Evolutionary conservation across 2,113 vertebrate species (phyloP).

Genomic region (Campylorhamphus procurvoides): DNA sequence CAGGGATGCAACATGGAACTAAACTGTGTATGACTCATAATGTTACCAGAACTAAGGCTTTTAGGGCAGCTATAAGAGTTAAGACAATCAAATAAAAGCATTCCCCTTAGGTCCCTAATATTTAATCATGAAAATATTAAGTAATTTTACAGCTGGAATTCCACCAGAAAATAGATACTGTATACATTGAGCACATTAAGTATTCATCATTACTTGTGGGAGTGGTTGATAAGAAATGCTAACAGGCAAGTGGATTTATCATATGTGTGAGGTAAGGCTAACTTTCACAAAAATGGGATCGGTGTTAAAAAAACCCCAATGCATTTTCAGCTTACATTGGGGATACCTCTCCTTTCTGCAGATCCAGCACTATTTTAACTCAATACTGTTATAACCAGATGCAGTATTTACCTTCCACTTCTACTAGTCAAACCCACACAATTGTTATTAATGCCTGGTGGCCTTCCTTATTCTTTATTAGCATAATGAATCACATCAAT

Average conservation of each 20-base stretch:
- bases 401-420: background rate
- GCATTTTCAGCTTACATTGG: background rate
- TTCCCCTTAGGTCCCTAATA: background rate
- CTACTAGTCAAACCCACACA: background rate
- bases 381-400: background rate
- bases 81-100: background rate
- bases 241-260: slow-evolving; percentile 12
- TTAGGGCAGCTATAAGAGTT: background rate
- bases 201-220: slow-evolving; percentile 12
- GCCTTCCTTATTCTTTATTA: background rate
- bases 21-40: background rate
- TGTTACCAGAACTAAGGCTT: background rate
- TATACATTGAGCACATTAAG: slow-evolving; percentile 10
- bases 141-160: slow-evolving; percentile 46
- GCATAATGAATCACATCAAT: background rate
- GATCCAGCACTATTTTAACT: background rate
- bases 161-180: background rate
- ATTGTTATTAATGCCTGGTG: background rate
- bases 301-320: background rate
- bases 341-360: background rate
- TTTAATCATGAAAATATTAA: slow-evolving; percentile 53
- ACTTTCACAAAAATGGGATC: background rate
- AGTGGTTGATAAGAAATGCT: slow-evolving; percentile 29
- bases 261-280: background rate
- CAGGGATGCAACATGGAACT: background rate